A percentile compares a stretch with the other conserved stretches of the same genome.
Evolutionary conservation across 2,888 invertebrate genomes (phyloP).

Genomic region (Epirrhoe alternata): DNA sequence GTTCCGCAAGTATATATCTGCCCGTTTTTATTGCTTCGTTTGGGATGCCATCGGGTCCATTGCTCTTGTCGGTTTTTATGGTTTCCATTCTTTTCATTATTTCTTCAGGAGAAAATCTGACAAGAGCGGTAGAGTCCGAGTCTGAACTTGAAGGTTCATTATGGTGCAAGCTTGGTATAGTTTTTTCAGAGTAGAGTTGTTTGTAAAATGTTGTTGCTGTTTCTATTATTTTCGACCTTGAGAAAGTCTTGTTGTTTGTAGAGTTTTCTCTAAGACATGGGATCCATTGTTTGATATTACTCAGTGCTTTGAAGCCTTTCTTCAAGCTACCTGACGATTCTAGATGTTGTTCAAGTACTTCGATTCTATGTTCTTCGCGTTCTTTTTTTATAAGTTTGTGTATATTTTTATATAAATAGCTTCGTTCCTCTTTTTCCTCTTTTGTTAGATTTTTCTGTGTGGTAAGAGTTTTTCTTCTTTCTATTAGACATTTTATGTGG

Average conservation of each 20-base stretch:
- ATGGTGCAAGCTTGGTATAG: no score
- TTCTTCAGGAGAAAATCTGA: conserved; percentile 24
- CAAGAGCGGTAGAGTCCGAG: conserved; percentile 24
- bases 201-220: conserved; percentile 36
- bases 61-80: conserved; percentile 25
- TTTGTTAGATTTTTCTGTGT: no score
- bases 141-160: conserved; percentile 5
- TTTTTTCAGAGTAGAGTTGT: not conserved
- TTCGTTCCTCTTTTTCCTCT: conserved; percentile 1
- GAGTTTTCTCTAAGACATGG: conserved; percentile 32
- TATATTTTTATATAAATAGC: conserved; percentile 26
- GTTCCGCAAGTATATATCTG: conserved; percentile 3
- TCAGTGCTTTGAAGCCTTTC: conserved; percentile 32
- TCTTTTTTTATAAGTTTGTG: conserved; percentile 27
- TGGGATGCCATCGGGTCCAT: conserved; percentile 26
- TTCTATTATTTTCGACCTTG: conserved; percentile 37
- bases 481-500: not conserved
- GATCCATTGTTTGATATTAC: conserved; percentile 34
- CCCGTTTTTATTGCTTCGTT: conserved; percentile 31
- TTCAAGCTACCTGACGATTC: conserved; percentile 16
- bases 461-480: no score
- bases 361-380: conserved; percentile 21
- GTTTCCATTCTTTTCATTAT: conserved; percentile 29
- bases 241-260: no score
- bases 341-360: conserved; percentile 27